Base-by-base conservation (phyloP, 1,140 invertebrate genomes). In the Pissodes strobi region DNA sequence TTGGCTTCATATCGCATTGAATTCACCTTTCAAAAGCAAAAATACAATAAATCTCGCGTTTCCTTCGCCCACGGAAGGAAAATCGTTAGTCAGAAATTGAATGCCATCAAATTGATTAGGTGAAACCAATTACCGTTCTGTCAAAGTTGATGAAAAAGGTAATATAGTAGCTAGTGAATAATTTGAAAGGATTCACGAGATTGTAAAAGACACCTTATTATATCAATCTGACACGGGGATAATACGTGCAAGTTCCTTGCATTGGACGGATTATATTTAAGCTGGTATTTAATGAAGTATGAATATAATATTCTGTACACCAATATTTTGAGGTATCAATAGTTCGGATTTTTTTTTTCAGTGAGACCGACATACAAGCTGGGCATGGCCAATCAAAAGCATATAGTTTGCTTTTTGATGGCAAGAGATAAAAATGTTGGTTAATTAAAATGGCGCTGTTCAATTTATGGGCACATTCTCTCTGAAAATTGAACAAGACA, bases 101-200 rank as follows among this genome's bases (percentile, higher is more conserved):
- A 51, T 37, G 48, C 23, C 48, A 51, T 17, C 48, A 51, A 62
- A 62, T 62, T 62, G 59, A 62, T 62, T 62, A 62, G 46, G 39
- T 22, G 38, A 62, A 62, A 62, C 59, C 59, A 62, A 62, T 62
- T 62, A 62, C 59, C 27, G 22, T 41, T 25, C 59, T 62, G 59
- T 62, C 59, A 62, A 41, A 53, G 46, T 43, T 43, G 59, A 62
- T 62, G 59, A 52, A 62, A 62, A 62, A 52, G 48, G 59, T 62
- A 62, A 62, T 62, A 62, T 41, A 62, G 13, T n/a, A 53, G 46
- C 48, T 45, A 43, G 38, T 53, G 34, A 52, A 53, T 62, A 39
- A 51, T 62, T 43, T 53, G 30, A 62, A 62, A 48, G 52, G 59
- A 53, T 38, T 23, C 17, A 48, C 19, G 25, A 59, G 17, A 59